These are phyloP conservation scores for Falco biarmicus DNA, from an alignment of 2,797 vertebrate species.

Conservation along the genomic window DNA sequence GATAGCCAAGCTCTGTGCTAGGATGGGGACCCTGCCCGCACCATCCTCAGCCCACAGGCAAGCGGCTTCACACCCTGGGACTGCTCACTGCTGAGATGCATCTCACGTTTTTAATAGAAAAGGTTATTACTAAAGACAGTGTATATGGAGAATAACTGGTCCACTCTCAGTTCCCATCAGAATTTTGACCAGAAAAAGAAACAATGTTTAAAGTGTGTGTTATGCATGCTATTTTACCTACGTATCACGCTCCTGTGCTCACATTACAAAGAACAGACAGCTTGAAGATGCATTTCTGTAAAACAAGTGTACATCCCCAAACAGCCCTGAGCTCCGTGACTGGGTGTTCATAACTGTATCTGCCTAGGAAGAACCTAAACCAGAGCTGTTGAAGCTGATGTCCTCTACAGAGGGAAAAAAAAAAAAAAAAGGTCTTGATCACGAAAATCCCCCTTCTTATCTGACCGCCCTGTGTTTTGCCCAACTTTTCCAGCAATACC, in stretches of 20 bases:
- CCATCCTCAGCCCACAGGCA: neutral
- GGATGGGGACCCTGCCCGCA: accelerated
- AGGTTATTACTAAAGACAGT: neutral
- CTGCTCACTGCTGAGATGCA: neutral
- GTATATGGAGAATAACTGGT: neutral
- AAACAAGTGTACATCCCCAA: neutral
- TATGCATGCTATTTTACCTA: neutral
- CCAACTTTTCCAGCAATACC: neutral
- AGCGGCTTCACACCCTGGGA: neutral
- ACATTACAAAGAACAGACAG: neutral
- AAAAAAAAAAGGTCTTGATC: neutral
- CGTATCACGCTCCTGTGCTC: accelerated
- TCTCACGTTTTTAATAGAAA: neutral
- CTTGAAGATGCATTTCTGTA: neutral
- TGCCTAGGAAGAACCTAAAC: neutral
- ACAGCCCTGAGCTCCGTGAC: accelerated
- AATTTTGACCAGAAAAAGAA: neutral
- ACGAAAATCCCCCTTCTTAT: neutral
- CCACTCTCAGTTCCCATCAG: accelerated
- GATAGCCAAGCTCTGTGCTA: accelerated
- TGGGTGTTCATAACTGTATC: neutral
- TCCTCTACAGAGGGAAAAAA: neutral
- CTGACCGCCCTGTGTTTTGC: neutral
- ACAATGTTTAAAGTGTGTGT: neutral
- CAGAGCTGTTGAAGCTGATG: neutral